Conservation (phyloP, 2,113 vertebrate genomes). For the Puntigrus tetrazona region DNA sequence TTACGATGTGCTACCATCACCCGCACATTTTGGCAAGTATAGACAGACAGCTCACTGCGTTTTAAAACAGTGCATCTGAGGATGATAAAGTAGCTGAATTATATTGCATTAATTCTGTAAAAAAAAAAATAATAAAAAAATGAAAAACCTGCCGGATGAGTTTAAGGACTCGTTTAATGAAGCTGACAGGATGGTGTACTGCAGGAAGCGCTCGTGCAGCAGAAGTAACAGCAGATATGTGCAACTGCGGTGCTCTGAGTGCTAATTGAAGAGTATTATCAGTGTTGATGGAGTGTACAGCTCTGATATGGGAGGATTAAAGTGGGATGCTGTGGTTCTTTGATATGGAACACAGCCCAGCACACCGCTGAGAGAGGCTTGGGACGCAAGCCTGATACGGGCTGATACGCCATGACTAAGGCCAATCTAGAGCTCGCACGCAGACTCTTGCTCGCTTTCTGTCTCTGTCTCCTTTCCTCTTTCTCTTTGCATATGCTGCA, state of each 20-base stretch:
- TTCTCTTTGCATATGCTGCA: constrained; percentile 15
- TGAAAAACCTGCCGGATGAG: background rate
- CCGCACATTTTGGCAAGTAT: background rate
- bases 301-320: constrained; percentile 38
- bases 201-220: constrained; percentile 21
- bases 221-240: constrained; percentile 6
- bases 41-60: background rate
- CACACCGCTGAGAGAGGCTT: constrained; percentile 34
- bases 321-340: constrained; percentile 17
- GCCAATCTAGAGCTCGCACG: constrained; percentile 28
- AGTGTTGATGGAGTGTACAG: constrained; percentile 38
- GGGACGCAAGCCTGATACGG: constrained; percentile 21
- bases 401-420: constrained; percentile 20
- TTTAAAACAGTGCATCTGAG: background rate
- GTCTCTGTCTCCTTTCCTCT: constrained; percentile 25
- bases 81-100: background rate
- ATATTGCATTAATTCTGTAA: background rate
- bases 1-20: background rate
- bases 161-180: constrained; percentile 22
- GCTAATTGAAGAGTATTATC: constrained; percentile 51
- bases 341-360: constrained; percentile 54
- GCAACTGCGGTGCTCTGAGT: constrained; percentile 10
- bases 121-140: background rate
- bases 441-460: constrained; percentile 45
- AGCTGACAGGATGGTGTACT: background rate